These are phyloP conservation scores for Hypsopygia costalis DNA, from an alignment of 2,888 invertebrate genomes.

Conservation along the genomic window DNA sequence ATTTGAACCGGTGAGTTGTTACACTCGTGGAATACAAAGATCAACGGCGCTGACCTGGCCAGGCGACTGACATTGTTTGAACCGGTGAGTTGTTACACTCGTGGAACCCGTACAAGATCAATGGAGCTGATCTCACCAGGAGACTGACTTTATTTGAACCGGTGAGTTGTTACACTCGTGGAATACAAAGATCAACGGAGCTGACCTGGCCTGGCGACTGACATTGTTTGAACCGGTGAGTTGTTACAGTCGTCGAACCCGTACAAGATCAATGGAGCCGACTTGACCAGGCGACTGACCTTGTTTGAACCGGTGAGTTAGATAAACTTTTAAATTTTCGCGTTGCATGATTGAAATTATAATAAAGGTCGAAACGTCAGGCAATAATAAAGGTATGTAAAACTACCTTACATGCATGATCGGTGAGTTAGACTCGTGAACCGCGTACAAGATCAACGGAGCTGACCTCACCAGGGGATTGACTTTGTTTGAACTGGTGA, in stretches of 20 bases:
- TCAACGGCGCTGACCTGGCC: background rate
- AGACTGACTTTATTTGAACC: background rate
- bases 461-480: background rate
- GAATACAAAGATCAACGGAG: background rate
- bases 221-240: background rate
- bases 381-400: too few relatives aligned
- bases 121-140: background rate
- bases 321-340: too few relatives aligned
- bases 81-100: background rate
- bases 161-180: background rate
- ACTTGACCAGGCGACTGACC: too few relatives aligned
- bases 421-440: background rate
- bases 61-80: background rate
- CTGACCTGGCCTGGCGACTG: background rate
- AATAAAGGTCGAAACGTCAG: too few relatives aligned
- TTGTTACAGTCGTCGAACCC: conserved; percentile 27
- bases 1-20: background rate
- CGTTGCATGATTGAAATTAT: too few relatives aligned
- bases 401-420: too few relatives aligned
- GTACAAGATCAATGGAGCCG: conserved; percentile 36
- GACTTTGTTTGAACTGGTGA: background rate
- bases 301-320: conserved; percentile 62
- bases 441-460: conserved; percentile 20
- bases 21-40: too few relatives aligned
- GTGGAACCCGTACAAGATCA: conserved; percentile 48